Conservation (phyloP, 2,113 vertebrate genomes). For the Sorex araneus region DNA sequence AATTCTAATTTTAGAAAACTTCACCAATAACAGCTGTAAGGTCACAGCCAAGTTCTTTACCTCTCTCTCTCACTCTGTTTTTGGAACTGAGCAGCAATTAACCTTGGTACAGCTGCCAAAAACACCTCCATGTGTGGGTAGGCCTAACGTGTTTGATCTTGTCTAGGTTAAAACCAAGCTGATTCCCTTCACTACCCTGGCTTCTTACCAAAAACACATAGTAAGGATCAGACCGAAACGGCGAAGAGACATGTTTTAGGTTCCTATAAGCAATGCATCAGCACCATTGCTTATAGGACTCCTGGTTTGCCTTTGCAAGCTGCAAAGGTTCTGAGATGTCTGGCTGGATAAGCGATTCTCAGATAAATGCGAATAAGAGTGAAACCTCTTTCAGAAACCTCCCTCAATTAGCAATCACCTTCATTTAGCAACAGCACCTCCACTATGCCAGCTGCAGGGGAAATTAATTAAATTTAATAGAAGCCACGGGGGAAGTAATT, state of each 20-base stretch:
- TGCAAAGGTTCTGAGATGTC: slow-evolving; percentile 8
- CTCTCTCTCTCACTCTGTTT: slow-evolving; percentile 36
- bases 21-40: not conserved
- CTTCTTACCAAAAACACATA: slow-evolving; percentile 31
- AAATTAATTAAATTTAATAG: slow-evolving; percentile 83
- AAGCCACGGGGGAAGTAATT: slow-evolving; percentile 78
- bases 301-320: not conserved
- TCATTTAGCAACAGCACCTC: slow-evolving; percentile 76
- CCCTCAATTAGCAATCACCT: slow-evolving; percentile 82
- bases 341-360: slow-evolving; percentile 56
- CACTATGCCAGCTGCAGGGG: slow-evolving; percentile 80
- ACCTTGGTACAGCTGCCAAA: slow-evolving; percentile 66
- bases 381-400: slow-evolving; percentile 77
- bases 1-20: slow-evolving; percentile 14
- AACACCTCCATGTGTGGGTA: not conserved
- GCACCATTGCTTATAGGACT: slow-evolving; percentile 45
- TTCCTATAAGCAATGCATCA: slow-evolving; percentile 14
- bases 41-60: slow-evolving; percentile 11
- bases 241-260: not conserved
- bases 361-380: slow-evolving; percentile 70
- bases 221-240: not conserved
- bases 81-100: slow-evolving; percentile 68
- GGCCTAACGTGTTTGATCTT: slow-evolving; percentile 63
- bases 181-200: slow-evolving; percentile 42
- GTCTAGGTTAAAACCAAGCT: slow-evolving; percentile 35